These are phyloP conservation scores for Agapornis canus DNA, from an alignment of 2,797 vertebrate genomes.

Conservation along the genomic window DNA sequence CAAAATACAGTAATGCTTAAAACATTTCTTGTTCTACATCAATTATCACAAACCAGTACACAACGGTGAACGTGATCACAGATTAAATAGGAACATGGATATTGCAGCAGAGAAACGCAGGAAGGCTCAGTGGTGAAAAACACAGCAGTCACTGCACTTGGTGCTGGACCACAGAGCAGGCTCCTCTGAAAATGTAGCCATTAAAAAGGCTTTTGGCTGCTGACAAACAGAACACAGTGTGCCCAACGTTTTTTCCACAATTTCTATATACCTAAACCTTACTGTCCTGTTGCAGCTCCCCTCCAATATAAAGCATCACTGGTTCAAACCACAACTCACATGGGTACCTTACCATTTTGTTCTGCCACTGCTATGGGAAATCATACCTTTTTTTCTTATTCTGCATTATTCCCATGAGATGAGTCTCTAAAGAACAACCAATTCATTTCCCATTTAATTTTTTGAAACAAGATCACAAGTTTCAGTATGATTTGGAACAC, in stretches of 20 bases:
- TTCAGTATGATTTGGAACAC: slow-evolving; percentile 16
- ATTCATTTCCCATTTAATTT: slow-evolving; percentile 22
- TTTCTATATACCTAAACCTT: not conserved
- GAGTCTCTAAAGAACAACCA: not conserved
- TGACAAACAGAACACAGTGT: not conserved
- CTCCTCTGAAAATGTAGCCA: not conserved
- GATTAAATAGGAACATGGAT: not conserved
- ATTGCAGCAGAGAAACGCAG: not conserved
- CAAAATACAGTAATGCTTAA: not conserved
- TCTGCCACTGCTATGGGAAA: slow-evolving; percentile 36
- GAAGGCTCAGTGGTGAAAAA: not conserved
- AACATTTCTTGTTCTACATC: not conserved
- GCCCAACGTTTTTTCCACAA: not conserved
- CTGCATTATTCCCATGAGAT: not conserved
- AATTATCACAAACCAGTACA: not conserved
- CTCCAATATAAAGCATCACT: not conserved
- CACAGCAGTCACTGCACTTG: not conserved
- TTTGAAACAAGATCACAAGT: slow-evolving; percentile 24
- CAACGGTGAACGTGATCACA: not conserved
- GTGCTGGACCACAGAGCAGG: not conserved
- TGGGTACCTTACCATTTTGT: not conserved
- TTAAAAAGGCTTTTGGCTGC: not conserved
- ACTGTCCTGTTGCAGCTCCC: not conserved
- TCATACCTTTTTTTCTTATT: not conserved
- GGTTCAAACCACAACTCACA: not conserved